Base-by-base conservation (phyloP, 2,888 invertebrate species). In the Tenodera sinensis region DNA sequence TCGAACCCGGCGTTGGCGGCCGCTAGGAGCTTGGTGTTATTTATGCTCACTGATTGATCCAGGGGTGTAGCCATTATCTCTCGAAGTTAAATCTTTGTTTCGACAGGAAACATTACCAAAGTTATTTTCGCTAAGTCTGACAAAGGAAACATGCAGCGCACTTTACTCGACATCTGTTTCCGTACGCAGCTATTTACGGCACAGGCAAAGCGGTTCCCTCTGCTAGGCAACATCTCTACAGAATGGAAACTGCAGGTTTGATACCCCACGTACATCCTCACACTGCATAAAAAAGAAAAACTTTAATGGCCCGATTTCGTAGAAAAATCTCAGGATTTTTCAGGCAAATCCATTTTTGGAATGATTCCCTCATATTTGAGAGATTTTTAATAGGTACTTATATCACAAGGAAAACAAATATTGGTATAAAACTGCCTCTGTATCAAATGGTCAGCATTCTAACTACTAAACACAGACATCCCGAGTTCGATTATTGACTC, bases 41-140 rank as follows among this genome's bases (percentile, higher is more conserved):
- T 87, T 87, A 87, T 87, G 87, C 34, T 27, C 81, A 42, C 14
- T 34, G 83, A 83, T 87, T 87, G 87, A 87, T 83, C 83, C 87
- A 87, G 87, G 87, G 87, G 27, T 71, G 87, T 30, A 71, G 54
- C 20, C 54, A 20, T 71, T 71, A 71, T 20, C 15, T 25, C 4
- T 71, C 3, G 6, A 15, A 25, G 15, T 71, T 71, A 71, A 71
- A 71, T 71, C 54, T 71, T 15, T 15, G 54, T 71, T 71, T 71
- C 54, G 54, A 71, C 20, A 71, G 6, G 54, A 71, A 8, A 20
- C 54, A 71, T 71, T 71, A 6, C 4, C 25, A 71, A 54, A 71
- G 54, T 71, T 71, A 71, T 71, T 71, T 71, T 25, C 54, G 54
- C 54, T 71, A 20, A 71, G 54, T 14, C 54, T 15, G 54, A 71